A percentile compares a stretch with the other conserved stretches of the same genome.
These are phyloP conservation scores for Mesodorylaimus sp. DNA, from an alignment of 2,888 invertebrate genomes.

Conservation along the genomic window DNA sequence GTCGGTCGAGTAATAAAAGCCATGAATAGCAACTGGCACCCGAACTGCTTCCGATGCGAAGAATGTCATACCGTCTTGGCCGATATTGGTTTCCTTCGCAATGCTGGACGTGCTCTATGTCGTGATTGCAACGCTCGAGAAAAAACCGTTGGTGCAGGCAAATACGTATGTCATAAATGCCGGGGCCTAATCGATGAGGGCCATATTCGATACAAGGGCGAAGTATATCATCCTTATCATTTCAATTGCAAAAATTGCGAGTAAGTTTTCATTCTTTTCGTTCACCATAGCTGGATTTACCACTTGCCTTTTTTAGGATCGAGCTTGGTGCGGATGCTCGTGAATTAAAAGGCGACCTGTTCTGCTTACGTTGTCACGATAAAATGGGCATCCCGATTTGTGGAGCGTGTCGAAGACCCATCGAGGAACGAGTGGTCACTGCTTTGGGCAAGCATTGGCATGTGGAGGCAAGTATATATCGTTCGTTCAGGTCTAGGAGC, in stretches of 20 bases:
- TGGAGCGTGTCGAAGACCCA: constrained; percentile 92
- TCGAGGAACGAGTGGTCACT: constrained; percentile 94
- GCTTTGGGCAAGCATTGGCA: constrained; percentile 97
- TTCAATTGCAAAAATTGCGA: constrained; percentile 66
- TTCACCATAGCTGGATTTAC: constrained; percentile 2
- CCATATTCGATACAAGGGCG: constrained; percentile 46
- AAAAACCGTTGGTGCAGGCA: constrained; percentile 80
- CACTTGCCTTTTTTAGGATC: constrained; percentile 38
- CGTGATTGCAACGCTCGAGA: constrained; percentile 89
- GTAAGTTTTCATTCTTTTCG: constrained; percentile 19
- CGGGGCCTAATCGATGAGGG: constrained; percentile 47
- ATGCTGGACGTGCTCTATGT: constrained; percentile 57
- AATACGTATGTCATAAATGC: constrained; percentile 94
- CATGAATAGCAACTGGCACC: constrained; percentile 98
- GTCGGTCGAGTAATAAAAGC: constrained; percentile 98
- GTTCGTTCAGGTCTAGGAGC: too few relatives aligned
- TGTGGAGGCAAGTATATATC: constrained; percentile 56
- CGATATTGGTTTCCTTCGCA: constrained; percentile 77
- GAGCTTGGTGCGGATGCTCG: constrained; percentile 88
- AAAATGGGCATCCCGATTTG: constrained; percentile 99
- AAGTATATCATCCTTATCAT: constrained; percentile 97
- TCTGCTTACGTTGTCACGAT: constrained; percentile 91
- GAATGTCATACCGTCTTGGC: constrained; percentile 75
- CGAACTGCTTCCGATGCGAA: constrained; percentile 87
- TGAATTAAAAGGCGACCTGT: constrained; percentile 84